Conservation (phyloP, 2,888 invertebrate genomes). For the Aphodius granarius region DNA sequence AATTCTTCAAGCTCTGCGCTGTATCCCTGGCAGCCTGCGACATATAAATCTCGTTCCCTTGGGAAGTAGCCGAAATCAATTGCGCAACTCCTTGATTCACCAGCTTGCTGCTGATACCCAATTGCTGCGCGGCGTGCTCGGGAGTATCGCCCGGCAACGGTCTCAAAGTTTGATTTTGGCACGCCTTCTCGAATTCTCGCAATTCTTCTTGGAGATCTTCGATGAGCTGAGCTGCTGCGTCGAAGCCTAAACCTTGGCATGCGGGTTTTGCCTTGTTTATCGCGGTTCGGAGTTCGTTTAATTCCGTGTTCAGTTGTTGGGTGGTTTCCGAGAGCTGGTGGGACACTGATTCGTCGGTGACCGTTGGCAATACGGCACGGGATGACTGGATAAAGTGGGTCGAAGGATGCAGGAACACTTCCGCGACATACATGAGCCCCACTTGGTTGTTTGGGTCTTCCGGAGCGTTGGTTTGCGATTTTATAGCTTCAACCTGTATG, state of each 20-base stretch:
- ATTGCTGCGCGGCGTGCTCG: conserved; percentile 61
- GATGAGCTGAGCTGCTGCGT: conserved; percentile 83
- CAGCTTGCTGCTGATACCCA: conserved; percentile 68
- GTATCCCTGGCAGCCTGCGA: conserved; percentile 82
- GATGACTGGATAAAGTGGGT: conserved; percentile 76
- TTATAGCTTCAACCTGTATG: conserved; percentile 63
- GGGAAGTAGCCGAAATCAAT: conserved; percentile 81
- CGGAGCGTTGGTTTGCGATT: conserved; percentile 68
- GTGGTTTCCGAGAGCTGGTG: conserved; percentile 73
- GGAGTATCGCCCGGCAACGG: conserved; percentile 75
- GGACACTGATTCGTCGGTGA: conserved; percentile 75
- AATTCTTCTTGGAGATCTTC: conserved; percentile 79
- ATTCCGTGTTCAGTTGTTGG: conserved; percentile 65
- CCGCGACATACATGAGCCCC: conserved; percentile 78
- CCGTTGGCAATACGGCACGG: conserved; percentile 80
- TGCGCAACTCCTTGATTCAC: conserved; percentile 85
- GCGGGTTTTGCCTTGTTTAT: conserved; percentile 52
- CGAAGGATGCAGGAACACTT: conserved; percentile 71
- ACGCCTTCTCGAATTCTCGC: conserved; percentile 76
- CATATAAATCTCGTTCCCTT: conserved; percentile 76
- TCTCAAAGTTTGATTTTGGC: conserved; percentile 68
- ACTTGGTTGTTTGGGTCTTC: conserved; percentile 77
- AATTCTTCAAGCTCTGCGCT: conserved; percentile 71
- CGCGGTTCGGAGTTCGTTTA: conserved; percentile 50
- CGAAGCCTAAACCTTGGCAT: conserved; percentile 84